phyloP scores from a whole-genome alignment of 2,113 vertebrate genomes.

The Tringa solitaria region DNA sequence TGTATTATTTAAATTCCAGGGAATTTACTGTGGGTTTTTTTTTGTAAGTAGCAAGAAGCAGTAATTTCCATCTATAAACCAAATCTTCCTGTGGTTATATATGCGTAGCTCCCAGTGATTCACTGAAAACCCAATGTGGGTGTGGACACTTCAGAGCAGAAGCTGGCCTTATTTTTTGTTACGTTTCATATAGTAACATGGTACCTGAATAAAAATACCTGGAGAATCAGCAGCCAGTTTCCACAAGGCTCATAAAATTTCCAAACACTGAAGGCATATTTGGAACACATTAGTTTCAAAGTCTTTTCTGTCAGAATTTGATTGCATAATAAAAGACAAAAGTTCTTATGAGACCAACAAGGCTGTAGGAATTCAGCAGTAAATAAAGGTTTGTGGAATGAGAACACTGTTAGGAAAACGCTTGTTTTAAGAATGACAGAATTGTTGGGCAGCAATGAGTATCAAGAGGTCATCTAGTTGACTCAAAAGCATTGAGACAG shows the following conservation, averaged over 20 bases:
- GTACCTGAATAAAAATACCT: constrained; percentile 49
- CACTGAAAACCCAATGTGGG: background rate
- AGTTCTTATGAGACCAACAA: background rate
- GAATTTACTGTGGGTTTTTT: background rate
- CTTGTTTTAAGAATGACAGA: background rate
- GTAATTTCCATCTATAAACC: background rate
- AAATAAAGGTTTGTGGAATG: background rate
- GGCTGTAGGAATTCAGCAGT: constrained; percentile 1
- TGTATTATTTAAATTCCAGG: background rate
- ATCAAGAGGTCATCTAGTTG: background rate
- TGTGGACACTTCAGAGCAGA: background rate
- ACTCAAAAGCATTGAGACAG: background rate
- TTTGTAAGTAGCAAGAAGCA: background rate
- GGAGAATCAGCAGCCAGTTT: constrained; percentile 50
- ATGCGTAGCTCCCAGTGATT: background rate
- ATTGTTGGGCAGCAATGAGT: background rate
- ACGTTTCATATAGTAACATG: background rate
- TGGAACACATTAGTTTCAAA: constrained; percentile 58
- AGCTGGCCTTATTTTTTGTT: constrained; percentile 27
- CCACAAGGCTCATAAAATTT: constrained; percentile 27
- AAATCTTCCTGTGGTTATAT: background rate
- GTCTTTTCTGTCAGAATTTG: constrained; percentile 34
- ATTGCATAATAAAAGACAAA: constrained; percentile 25
- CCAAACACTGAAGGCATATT: constrained; percentile 50
- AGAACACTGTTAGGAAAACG: background rate